Evolutionary conservation across 2,888 invertebrate species (phyloP).

Genomic region (Neoascia interrupta): DNA sequence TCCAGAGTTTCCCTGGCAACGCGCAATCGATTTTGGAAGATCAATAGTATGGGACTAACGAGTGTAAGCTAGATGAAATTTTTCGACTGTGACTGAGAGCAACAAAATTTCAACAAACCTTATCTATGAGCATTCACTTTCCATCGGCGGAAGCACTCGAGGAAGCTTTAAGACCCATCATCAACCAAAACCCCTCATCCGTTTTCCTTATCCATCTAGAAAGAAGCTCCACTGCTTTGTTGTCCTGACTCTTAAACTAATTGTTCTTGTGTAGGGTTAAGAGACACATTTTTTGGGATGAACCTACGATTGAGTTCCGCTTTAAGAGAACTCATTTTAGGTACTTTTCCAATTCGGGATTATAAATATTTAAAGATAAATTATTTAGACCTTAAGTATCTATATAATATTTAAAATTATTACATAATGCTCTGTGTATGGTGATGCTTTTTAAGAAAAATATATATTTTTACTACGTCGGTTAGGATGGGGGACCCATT

Average conservation of each 20-base stretch:
- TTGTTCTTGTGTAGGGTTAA: slow-evolving; percentile 49
- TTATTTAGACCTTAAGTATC: slow-evolving; percentile 8
- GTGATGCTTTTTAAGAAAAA: slow-evolving; percentile 32
- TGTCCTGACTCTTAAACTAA: slow-evolving; percentile 12
- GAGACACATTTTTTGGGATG: slow-evolving; percentile 46
- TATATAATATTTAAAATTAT: slow-evolving; percentile 32
- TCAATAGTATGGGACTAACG: slow-evolving; percentile 85
- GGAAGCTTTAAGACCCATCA: slow-evolving; percentile 22
- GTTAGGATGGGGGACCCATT: too few relatives aligned
- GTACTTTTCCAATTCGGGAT: slow-evolving; percentile 54
- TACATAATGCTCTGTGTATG: slow-evolving; percentile 33
- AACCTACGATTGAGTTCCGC: slow-evolving; percentile 45
- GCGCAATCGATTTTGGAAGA: slow-evolving; percentile 85
- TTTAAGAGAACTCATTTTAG: slow-evolving; percentile 32
- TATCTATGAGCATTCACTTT: slow-evolving; percentile 42
- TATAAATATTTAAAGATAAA: slow-evolving; percentile 50
- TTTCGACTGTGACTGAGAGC: slow-evolving; percentile 54
- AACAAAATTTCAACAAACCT: slow-evolving; percentile 10
- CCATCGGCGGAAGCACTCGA: slow-evolving; percentile 28
- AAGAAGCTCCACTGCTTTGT: slow-evolving; percentile 10
- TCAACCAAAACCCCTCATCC: background rate
- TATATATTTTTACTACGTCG: slow-evolving; percentile 2
- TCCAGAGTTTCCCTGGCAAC: slow-evolving; percentile 89
- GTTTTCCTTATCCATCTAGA: background rate
- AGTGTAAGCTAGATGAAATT: background rate